A percentile compares a stretch with the other conserved stretches of the same genome.
These are phyloP conservation scores for Berghia stephanieae DNA, from an alignment of 1,140 invertebrate genomes.

Conservation along the genomic window DNA sequence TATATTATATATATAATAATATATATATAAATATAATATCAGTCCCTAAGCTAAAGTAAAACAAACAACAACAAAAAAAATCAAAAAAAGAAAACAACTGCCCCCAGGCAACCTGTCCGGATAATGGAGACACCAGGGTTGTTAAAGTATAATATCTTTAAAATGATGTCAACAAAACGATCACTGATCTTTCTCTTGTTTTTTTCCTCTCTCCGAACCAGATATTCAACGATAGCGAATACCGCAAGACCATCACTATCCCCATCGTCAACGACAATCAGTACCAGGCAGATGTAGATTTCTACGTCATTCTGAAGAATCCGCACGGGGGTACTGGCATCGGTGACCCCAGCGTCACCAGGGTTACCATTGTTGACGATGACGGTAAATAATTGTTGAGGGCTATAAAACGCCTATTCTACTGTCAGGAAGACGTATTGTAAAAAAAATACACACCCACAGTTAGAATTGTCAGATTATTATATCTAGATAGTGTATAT, in stretches of 20 bases:
- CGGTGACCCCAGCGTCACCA: constrained; percentile 59
- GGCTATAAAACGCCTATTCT: background rate
- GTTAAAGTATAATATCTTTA: no score
- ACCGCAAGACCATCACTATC: constrained; percentile 67
- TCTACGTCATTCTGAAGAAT: constrained; percentile 70
- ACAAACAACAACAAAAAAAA: no score
- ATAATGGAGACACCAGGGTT: no score
- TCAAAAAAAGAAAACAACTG: no score
- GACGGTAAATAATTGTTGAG: constrained; percentile 72
- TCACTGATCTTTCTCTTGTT: background rate
- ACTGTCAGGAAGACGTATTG: background rate
- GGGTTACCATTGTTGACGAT: constrained; percentile 73
- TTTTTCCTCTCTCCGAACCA: constrained; percentile 32
- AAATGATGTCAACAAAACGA: no score
- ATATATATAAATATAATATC: no score
- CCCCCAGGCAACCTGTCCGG: no score
- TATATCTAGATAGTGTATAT: background rate
- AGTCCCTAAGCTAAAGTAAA: no score
- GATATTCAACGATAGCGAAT: constrained; percentile 59
- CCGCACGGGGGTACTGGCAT: constrained; percentile 48
- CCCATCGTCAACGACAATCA: constrained; percentile 75
- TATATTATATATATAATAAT: no score
- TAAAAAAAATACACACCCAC: background rate
- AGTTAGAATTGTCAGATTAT: no score
- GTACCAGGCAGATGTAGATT: constrained; percentile 74